phyloP scores from a whole-genome alignment of 1,140 invertebrate species.

The Eupeodes corollae region DNA sequence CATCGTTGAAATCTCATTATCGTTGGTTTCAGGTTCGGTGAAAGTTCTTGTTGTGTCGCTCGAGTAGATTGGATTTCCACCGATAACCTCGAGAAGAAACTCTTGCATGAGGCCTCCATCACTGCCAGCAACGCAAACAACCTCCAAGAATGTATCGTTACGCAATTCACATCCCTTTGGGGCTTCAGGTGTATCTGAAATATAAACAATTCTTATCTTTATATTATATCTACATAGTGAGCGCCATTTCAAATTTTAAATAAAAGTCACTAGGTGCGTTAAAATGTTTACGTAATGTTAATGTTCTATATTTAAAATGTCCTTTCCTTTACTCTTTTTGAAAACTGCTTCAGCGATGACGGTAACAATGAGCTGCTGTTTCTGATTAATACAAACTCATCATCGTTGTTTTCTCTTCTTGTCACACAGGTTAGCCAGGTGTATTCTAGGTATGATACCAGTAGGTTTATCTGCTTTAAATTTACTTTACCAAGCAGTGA shows the following conservation, averaged over 20 bases:
- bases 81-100: conserved; percentile 71
- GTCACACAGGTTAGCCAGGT: too few species aligned
- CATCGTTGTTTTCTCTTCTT: too few species aligned
- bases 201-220: conserved; percentile 2
- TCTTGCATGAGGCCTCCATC: conserved; percentile 72
- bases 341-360: too few species aligned
- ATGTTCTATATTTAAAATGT: too few species aligned
- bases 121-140: conserved; percentile 63
- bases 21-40: conserved; percentile 37
- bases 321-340: too few species aligned
- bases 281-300: too few species aligned
- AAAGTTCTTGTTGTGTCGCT: conserved; percentile 19
- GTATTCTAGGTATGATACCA: too few species aligned
- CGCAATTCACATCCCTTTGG: conserved; percentile 55
- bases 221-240: neutral
- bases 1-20: conserved; percentile 49
- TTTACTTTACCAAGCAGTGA: too few species aligned
- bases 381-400: too few species aligned
- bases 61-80: conserved; percentile 42
- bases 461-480: too few species aligned
- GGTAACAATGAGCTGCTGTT: too few species aligned
- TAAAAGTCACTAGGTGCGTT: too few species aligned
- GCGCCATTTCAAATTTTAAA: neutral
- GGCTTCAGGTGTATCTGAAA: conserved; percentile 52
- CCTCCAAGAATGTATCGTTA: conserved; percentile 55